Conservation (phyloP, 2,113 vertebrate genomes). For the Anolis sagrei region DNA sequence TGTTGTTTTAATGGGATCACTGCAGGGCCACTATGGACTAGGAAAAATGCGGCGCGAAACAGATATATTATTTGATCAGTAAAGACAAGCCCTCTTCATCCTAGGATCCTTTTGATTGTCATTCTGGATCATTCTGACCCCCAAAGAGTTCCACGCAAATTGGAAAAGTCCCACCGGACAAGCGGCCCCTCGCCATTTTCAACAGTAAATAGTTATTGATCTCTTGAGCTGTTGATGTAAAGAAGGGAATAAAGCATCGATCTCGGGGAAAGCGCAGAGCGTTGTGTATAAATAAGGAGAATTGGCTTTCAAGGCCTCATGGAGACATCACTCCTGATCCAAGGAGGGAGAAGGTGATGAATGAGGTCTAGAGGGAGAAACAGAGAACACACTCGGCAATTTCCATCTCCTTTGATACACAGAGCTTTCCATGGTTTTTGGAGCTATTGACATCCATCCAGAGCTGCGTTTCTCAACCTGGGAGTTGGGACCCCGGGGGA, state of each 20-base stretch:
- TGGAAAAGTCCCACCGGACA: background rate
- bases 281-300: constrained; percentile 21
- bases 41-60: no score
- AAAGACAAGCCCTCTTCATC: no score
- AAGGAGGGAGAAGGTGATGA: background rate
- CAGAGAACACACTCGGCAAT: background rate
- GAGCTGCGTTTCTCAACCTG: no score
- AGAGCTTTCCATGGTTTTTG: background rate
- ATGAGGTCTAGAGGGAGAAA: background rate
- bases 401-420: background rate
- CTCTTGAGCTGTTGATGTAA: constrained; percentile 15
- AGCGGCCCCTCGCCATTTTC: background rate
- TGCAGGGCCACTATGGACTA: no score
- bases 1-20: no score
- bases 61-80: no score
- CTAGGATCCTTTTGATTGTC: no score
- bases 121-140: no score
- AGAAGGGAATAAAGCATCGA: constrained; percentile 33
- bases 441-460: background rate
- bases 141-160: background rate
- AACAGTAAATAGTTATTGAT: constrained; percentile 31
- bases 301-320: constrained; percentile 10
- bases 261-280: background rate
- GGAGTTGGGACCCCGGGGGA: no score
- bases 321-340: constrained; percentile 27